These are phyloP conservation scores for Saimiri boliviensis DNA, from an alignment of 2,113 vertebrate genomes.

Conservation along the genomic window DNA sequence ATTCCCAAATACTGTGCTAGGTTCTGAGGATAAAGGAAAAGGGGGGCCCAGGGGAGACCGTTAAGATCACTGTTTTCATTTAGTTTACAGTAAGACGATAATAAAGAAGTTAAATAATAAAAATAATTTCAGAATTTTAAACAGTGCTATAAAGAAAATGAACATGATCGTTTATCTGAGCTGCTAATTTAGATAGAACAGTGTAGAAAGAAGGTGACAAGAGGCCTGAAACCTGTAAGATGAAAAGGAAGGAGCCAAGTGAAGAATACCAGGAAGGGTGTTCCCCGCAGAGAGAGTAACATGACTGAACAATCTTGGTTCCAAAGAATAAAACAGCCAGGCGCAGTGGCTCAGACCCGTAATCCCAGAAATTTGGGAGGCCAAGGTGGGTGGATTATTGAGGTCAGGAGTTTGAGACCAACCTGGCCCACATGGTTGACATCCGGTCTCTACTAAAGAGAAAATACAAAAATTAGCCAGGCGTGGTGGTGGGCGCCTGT, in stretches of 20 bases:
- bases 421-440: too few relatives aligned
- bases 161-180: not conserved
- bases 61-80: not conserved
- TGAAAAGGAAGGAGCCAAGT: not conserved
- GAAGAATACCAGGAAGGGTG: not conserved
- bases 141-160: not conserved
- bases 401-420: too few relatives aligned
- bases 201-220: not conserved
- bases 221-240: not conserved
- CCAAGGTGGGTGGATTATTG: too few relatives aligned
- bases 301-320: not conserved
- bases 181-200: not conserved
- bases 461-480: too few relatives aligned
- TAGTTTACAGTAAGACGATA: not conserved
- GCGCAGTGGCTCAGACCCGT: accelerated
- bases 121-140: not conserved
- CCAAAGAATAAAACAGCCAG: not conserved
- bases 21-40: not conserved
- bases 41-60: not conserved
- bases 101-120: not conserved
- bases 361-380: too few relatives aligned
- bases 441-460: too few relatives aligned
- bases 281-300: not conserved
- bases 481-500: too few relatives aligned
- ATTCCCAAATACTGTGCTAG: not conserved